phyloP scores from a whole-genome alignment of 2,888 invertebrate species.

The Phrixothrix hirtus region DNA sequence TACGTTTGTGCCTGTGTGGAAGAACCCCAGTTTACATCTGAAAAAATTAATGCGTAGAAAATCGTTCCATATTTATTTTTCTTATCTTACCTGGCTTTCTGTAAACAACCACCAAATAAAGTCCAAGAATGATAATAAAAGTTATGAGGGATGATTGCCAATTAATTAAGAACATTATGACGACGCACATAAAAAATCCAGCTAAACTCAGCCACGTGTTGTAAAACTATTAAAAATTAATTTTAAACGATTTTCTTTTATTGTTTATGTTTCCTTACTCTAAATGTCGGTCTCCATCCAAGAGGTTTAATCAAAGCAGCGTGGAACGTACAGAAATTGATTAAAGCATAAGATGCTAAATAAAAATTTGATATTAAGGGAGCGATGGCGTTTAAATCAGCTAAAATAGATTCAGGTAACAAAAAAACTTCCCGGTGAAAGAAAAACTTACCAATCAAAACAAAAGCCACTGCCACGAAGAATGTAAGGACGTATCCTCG shows the following conservation, averaged over 20 bases:
- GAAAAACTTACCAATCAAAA: constrained; percentile 82
- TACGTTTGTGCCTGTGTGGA: constrained; percentile 96
- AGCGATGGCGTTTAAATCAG: constrained; percentile 85
- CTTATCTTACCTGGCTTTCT: constrained; percentile 77
- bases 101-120: constrained; percentile 92
- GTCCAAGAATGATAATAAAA: constrained; percentile 81
- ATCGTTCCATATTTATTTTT: not conserved
- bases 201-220: constrained; percentile 87
- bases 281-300: constrained; percentile 89
- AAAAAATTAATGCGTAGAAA: constrained; percentile 9
- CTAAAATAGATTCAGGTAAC: no score
- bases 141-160: constrained; percentile 93
- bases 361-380: constrained; percentile 96
- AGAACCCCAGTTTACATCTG: constrained; percentile 96
- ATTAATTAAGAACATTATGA: constrained; percentile 93
- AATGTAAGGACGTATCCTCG: constrained; percentile 92
- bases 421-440: no score
- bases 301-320: constrained; percentile 84
- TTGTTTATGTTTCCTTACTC: constrained; percentile 66
- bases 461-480: constrained; percentile 79
- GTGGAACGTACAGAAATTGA: constrained; percentile 95
- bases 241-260: no score
- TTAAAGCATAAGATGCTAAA: constrained; percentile 89
- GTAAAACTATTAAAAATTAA: no score
- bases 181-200: constrained; percentile 82